Evolutionary conservation across 2,113 vertebrate species (phyloP).

Genomic region (Hymenochirus boettgeri): DNA sequence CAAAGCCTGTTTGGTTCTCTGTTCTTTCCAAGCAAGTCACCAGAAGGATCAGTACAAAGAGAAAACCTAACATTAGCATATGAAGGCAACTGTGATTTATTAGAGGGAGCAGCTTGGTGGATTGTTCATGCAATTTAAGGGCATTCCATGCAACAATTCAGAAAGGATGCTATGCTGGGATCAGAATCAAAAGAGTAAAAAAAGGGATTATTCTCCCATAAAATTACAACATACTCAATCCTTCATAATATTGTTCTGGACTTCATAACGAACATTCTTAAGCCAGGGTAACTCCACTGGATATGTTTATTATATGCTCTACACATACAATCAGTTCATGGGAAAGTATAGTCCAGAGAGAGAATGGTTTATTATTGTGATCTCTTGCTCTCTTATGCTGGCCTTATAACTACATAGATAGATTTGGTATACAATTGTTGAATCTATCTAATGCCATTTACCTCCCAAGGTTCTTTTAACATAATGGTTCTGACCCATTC

Average conservation of each 20-base stretch:
- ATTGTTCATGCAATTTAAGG: background rate
- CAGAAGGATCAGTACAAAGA: slow-evolving; percentile 15
- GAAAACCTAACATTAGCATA: slow-evolving; percentile 23
- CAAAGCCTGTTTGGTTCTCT: slow-evolving; percentile 8
- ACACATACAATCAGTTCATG: no score
- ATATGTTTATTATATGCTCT: no score
- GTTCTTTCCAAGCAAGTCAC: slow-evolving; percentile 13
- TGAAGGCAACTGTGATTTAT: slow-evolving; percentile 28
- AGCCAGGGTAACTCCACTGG: no score
- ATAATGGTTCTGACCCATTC: no score
- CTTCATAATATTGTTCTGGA: background rate
- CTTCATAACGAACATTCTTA: no score
- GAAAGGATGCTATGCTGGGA: slow-evolving; percentile 6
- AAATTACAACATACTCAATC: background rate
- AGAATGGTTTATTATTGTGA: no score
- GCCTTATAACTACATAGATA: no score
- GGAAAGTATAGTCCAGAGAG: no score
- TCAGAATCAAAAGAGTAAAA: background rate
- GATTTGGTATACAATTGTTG: no score
- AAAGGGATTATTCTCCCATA: background rate
- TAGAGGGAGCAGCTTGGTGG: background rate
- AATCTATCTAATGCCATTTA: no score
- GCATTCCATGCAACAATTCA: slow-evolving; percentile 15
- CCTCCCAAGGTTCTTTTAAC: no score
- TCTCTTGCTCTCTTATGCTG: no score